Evolutionary conservation across 2,797 vertebrate species (phyloP), one percentile per base, ranked within the genome.

Genomic region (Pelochelys cantorii): DNA sequence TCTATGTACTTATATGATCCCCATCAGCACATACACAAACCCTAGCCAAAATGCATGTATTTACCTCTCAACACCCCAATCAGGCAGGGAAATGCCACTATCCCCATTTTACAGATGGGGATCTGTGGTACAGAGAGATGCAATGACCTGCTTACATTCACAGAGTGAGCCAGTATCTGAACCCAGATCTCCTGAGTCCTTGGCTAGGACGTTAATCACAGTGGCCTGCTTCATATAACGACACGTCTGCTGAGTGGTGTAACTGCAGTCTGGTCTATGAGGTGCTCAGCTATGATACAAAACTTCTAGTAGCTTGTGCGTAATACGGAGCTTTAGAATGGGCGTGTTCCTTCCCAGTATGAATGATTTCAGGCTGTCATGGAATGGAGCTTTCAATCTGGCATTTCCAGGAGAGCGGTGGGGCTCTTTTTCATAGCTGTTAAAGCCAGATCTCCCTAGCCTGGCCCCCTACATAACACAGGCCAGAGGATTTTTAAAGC

Each of bases 401-500:
- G n/a, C 65, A 71, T 62, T 93, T 84, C n/a, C 12, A 84, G 81
- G 89, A 84, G 92, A 68, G 29, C 56, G 54, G 3, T 13, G 25
- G 8, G 53, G 87, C 22, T 0, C 0, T 3, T 20, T 17, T 75
- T 84, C 79, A 4, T 42, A 2, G 7, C 55, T 75, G 78, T 92
- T 31, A 84, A 86, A 18, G 65, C 31, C 1, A 34, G 0, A 25
- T 93, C 42, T 48, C 54, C 27, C 17, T 48, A 75, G 37, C 71
- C 71, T 68, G 37, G 7, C 37, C 37, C 12, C 71, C 42, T 42
- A 25, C 78, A 14, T 17, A 77, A n/a, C 20, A 86, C 48, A 84
- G 84, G 85, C 25, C 53, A 82, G 78, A 92, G 81, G 3, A n/a
- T 12, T 25, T 62, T 56, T 48, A 75, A 79, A 83, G 91, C 37